Evolutionary conservation across 2,113 vertebrate species (phyloP).

Genomic region (Clarias macrocephalus): DNA sequence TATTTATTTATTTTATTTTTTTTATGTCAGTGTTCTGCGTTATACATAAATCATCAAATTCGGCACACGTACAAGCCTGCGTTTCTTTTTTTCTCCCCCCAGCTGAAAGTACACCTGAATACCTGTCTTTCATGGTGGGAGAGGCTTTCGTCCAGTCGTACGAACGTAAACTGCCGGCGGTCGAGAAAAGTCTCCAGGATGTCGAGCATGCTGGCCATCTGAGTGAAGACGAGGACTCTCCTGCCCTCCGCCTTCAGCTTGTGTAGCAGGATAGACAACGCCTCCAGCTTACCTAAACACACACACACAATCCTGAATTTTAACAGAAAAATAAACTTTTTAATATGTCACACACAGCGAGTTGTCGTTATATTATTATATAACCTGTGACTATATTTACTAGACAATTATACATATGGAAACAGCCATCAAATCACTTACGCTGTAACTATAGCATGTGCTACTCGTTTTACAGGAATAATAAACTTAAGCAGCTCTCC

Average conservation of each 20-base stretch:
- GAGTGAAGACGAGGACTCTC: constrained; percentile 88
- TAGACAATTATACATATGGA: neutral
- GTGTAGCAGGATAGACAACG: constrained; percentile 87
- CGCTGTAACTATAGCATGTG: neutral
- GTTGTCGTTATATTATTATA: neutral
- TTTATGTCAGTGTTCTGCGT: neutral
- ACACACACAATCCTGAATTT: constrained; percentile 1
- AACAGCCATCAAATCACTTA: neutral
- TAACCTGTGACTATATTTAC: neutral
- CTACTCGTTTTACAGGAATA: neutral
- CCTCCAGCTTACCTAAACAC: constrained; percentile 89
- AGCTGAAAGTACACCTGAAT: neutral
- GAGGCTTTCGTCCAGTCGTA: constrained; percentile 91
- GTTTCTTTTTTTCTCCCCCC: too few relatives aligned
- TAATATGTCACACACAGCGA: neutral
- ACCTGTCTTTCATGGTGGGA: constrained; percentile 87
- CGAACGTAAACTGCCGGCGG: constrained; percentile 84
- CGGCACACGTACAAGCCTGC: neutral
- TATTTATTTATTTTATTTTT: neutral
- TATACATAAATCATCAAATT: neutral
- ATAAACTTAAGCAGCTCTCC: neutral
- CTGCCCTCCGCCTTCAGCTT: constrained; percentile 87
- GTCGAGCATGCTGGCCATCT: constrained; percentile 83
- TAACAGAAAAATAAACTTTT: neutral
- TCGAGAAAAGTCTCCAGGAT: constrained; percentile 84